A percentile compares a stretch with the other conserved stretches of the same genome.
phyloP scores from a whole-genome alignment of 2,888 invertebrate genomes.

The Belgica antarctica region DNA sequence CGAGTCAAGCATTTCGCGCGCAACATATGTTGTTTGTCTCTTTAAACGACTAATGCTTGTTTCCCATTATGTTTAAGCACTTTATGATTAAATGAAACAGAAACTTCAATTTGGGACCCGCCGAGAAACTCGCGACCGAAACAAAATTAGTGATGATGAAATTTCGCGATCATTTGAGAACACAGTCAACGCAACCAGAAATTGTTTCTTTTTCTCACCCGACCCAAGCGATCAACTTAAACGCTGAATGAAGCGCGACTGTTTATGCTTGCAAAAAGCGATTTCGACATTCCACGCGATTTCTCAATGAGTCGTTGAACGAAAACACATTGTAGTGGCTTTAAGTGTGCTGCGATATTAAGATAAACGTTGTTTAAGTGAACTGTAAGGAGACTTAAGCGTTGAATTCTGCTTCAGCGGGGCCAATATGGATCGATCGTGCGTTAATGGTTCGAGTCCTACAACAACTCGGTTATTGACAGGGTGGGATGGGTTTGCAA shows the following conservation, averaged over 20 bases:
- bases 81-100: not conserved
- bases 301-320: not conserved
- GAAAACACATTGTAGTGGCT: not conserved
- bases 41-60: not conserved
- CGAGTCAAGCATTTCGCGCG: not conserved
- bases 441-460: no score
- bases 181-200: not conserved
- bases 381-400: no score
- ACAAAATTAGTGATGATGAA: conserved; percentile 36
- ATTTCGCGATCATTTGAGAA: conserved; percentile 12
- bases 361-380: no score
- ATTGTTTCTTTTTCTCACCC: not conserved
- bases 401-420: no score
- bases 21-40: conserved; percentile 3
- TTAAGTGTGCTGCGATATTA: not conserved
- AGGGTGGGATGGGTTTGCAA: conserved; percentile 39
- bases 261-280: not conserved
- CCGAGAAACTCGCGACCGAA: not conserved
- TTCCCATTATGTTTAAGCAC: not conserved
- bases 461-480: no score
- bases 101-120: not conserved
- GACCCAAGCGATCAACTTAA: not conserved
- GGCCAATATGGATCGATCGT: not conserved
- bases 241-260: not conserved
- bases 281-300: not conserved